Percentiles rank a stretch among this genome's conserved stretches.
These are phyloP conservation scores for Cottus gobio DNA, from an alignment of 2,113 vertebrate species.

Conservation along the genomic window DNA sequence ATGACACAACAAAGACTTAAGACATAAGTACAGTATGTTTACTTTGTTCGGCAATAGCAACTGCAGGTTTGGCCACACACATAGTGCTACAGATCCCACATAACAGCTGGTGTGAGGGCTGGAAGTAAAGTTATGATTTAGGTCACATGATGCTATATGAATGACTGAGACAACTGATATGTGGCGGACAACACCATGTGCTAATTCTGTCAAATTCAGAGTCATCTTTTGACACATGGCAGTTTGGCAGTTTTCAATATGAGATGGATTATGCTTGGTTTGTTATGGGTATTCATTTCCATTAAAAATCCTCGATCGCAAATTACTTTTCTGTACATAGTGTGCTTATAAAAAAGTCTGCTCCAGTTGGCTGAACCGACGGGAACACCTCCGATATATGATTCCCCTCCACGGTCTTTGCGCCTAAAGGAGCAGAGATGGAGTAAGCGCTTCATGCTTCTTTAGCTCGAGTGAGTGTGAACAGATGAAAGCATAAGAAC, in stretches of 20 bases:
- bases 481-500: conserved; percentile 21
- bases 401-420: background rate
- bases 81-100: background rate
- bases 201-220: background rate
- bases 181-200: background rate
- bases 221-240: background rate
- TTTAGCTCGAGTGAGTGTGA: conserved; percentile 3
- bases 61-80: background rate
- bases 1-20: background rate
- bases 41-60: background rate
- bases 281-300: background rate
- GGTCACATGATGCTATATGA: background rate
- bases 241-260: background rate
- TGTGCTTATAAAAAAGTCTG: background rate
- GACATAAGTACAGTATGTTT: background rate
- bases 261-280: background rate
- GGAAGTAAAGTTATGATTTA: background rate
- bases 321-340: conserved; percentile 1
- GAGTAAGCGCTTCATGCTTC: background rate
- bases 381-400: background rate
- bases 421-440: background rate
- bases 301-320: background rate
- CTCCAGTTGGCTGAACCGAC: background rate
- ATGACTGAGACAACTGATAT: too few species aligned
- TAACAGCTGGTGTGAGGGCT: background rate